Percentiles rank a stretch among this genome's conserved stretches.
Conservation (phyloP, 1,140 invertebrate genomes). For the Heliconius hermathena region DNA sequence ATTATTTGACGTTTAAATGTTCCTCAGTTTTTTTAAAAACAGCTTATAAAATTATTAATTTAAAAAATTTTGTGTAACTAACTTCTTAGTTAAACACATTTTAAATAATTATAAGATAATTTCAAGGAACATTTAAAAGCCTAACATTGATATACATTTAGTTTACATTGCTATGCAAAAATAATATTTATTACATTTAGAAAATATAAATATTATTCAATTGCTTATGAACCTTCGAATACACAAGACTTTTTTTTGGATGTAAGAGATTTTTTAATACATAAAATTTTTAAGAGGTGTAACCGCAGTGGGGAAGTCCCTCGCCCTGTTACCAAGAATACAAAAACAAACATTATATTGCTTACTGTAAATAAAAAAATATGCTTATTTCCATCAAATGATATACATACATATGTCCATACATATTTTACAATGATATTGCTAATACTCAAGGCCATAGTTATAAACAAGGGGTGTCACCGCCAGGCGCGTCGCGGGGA, state of each 20-base stretch:
- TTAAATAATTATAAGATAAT: not conserved
- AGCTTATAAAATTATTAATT: not conserved
- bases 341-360: no score
- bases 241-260: no score
- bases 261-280: no score
- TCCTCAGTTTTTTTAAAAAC: not conserved
- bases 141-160: not conserved
- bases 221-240: no score
- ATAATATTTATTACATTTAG: not conserved
- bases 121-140: not conserved
- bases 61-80: not conserved
- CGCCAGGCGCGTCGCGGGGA: slow-evolving; percentile 51
- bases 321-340: no score
- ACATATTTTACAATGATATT: not conserved
- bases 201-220: no score
- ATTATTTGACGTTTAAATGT: not conserved
- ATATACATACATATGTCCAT: not conserved
- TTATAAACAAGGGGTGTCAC: slow-evolving; percentile 17
- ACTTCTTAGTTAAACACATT: not conserved
- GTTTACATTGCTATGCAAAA: not conserved
- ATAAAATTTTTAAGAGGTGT: no score
- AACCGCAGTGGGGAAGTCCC: no score
- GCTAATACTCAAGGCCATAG: not conserved
- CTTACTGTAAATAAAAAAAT: no score
- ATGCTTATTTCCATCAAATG: no score